Evolutionary conservation across 2,888 invertebrate species (phyloP).

Genomic region (Sphaerophoria rueppellii): DNA sequence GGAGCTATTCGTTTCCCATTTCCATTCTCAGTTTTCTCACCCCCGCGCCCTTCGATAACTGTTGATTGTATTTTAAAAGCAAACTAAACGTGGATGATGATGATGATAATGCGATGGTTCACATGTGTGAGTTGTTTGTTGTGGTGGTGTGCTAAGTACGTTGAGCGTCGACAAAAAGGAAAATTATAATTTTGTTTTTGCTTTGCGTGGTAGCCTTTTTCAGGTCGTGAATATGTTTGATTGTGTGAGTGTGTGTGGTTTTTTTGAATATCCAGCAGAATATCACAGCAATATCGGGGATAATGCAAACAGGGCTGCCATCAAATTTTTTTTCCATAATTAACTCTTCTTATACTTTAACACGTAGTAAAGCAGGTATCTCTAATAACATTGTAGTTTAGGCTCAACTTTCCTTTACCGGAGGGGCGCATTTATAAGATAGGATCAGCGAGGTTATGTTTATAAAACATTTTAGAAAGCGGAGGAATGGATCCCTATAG

Average conservation of each 20-base stretch:
- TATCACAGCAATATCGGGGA: slow-evolving; percentile 1
- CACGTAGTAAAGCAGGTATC: too few relatives aligned
- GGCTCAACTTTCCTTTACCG: too few relatives aligned
- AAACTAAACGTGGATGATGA: slow-evolving; percentile 8
- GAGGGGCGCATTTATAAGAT: too few relatives aligned
- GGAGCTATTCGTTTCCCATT: slow-evolving; percentile 42
- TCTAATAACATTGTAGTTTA: too few relatives aligned
- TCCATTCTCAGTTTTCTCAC: background rate
- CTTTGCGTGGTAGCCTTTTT: slow-evolving; percentile 61
- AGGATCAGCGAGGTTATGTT: too few relatives aligned
- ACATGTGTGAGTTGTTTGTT: slow-evolving; percentile 41
- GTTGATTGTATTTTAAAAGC: slow-evolving; percentile 51
- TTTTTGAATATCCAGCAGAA: slow-evolving; percentile 1
- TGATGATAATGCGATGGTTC: background rate
- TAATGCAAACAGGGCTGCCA: slow-evolving; percentile 22
- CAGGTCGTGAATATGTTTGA: slow-evolving; percentile 18
- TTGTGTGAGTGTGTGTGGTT: slow-evolving; percentile 2
- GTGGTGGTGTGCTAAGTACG: slow-evolving; percentile 13
- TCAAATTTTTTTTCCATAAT: background rate
- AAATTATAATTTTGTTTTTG: slow-evolving; percentile 30
- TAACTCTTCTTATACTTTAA: background rate
- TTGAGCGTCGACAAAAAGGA: slow-evolving; percentile 11
- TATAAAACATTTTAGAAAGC: too few relatives aligned
- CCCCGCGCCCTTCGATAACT: slow-evolving; percentile 45
- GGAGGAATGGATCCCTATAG: too few relatives aligned